Conservation (phyloP, 1,140 invertebrate species). For the Drosophila bocki region DNA sequence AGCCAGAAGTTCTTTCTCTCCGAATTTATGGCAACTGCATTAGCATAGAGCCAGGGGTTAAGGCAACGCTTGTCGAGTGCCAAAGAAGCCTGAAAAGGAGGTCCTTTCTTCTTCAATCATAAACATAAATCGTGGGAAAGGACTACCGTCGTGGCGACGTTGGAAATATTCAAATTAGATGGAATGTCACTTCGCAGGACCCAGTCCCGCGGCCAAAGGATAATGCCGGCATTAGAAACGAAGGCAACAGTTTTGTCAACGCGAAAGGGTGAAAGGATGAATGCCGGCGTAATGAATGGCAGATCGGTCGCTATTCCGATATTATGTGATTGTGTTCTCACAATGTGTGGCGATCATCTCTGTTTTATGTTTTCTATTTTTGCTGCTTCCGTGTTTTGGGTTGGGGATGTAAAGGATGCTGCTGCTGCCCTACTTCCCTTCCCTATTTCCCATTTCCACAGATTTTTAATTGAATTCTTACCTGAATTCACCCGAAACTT, state of each 20-base stretch:
- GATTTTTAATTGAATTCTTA: constrained; percentile 79
- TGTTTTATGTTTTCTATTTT: constrained; percentile 23
- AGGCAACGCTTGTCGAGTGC: constrained; percentile 56
- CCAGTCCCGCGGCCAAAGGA: constrained; percentile 29
- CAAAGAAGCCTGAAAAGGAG: constrained; percentile 16
- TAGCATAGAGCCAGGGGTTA: constrained; percentile 63
- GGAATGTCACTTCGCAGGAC: constrained; percentile 72
- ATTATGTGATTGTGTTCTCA: constrained; percentile 72
- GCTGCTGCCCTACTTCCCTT: constrained; percentile 38
- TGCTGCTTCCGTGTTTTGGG: constrained; percentile 21
- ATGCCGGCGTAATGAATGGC: constrained; percentile 53
- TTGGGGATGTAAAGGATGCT: constrained; percentile 27
- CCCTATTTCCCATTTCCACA: constrained; percentile 41
- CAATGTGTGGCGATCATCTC: constrained; percentile 75
- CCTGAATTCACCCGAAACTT: constrained; percentile 63
- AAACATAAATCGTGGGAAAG: constrained; percentile 80
- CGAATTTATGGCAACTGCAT: constrained; percentile 73
- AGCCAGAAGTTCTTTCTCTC: constrained; percentile 27
- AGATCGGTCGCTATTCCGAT: constrained; percentile 33
- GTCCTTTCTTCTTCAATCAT: constrained; percentile 58
- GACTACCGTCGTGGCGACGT: constrained; percentile 30
- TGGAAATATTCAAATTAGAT: constrained; percentile 73
- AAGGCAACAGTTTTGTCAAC: constrained; percentile 77
- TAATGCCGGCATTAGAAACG: constrained; percentile 64
- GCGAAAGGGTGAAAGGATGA: constrained; percentile 58